Conservation (phyloP, 2,888 invertebrate genomes). For the Lamproptera curius region DNA sequence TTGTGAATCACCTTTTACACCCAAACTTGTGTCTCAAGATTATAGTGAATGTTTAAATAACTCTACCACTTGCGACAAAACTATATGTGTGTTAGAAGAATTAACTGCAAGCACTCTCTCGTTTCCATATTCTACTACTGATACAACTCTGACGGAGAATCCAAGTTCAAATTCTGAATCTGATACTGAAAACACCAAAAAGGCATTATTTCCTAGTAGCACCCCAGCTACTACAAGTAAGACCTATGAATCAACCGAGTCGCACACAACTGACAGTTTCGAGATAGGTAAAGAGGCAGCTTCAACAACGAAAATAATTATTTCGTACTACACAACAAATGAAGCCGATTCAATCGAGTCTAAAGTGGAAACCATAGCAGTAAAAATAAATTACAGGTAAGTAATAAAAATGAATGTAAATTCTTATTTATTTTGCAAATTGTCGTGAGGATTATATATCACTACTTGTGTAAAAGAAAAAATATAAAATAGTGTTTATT, state of each 20-base stretch:
- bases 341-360: background rate
- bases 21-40: conserved; percentile 16
- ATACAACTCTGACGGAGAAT: background rate
- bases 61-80: conserved; percentile 20
- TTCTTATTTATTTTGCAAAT: too few species aligned
- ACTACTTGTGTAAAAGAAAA: too few species aligned
- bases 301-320: too few species aligned
- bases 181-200: background rate
- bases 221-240: background rate
- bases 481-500: too few species aligned
- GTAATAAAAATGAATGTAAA: too few species aligned
- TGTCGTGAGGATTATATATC: too few species aligned
- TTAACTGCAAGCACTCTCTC: conserved; percentile 2
- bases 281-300: too few species aligned
- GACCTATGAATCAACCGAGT: background rate
- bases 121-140: background rate
- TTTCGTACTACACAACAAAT: too few species aligned
- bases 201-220: background rate
- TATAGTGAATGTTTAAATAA: conserved; percentile 16
- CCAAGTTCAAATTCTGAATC: background rate
- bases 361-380: background rate
- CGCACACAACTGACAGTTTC: background rate
- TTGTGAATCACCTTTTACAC: conserved; percentile 40
- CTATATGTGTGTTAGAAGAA: conserved; percentile 19
- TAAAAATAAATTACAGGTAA: background rate